Conservation (phyloP, 1,140 invertebrate genomes). For the Polypedilum vanderplanki region DNA sequence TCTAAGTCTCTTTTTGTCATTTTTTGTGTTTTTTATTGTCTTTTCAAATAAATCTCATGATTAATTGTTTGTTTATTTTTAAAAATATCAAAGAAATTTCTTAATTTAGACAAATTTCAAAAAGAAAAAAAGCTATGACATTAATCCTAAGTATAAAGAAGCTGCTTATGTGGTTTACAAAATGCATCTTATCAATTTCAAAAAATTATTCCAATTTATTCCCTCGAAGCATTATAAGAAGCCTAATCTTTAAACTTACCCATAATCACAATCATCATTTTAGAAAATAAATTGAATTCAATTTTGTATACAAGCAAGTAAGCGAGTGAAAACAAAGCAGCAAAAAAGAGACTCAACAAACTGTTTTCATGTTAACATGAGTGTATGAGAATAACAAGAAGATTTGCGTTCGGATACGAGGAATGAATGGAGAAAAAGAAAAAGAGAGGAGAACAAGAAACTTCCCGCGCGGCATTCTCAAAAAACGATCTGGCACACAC, state of each 20-base stretch:
- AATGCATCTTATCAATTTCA: not conserved
- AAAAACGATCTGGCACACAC: slow-evolving; percentile 16
- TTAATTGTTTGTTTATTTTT: not conserved
- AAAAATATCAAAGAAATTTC: not conserved
- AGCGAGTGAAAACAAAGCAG: not conserved
- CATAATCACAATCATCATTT: too few relatives aligned
- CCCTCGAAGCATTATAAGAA: not conserved
- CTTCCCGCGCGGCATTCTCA: slow-evolving; percentile 8
- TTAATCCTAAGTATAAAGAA: not conserved
- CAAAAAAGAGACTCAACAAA: not conserved
- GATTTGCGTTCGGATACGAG: not conserved
- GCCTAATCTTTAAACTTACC: not conserved
- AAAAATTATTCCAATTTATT: not conserved
- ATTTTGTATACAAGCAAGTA: not conserved
- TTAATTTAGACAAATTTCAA: not conserved
- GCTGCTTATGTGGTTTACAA: too few relatives aligned
- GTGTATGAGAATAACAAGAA: not conserved
- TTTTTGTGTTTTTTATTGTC: not conserved
- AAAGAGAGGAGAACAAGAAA: not conserved
- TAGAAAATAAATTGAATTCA: slow-evolving; percentile 16
- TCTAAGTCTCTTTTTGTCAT: not conserved
- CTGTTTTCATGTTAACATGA: not conserved
- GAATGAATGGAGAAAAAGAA: not conserved
- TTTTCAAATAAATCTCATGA: slow-evolving; percentile 7
- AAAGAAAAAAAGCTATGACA: not conserved